These are phyloP conservation scores for Euzophera pinguis DNA, from an alignment of 2,888 invertebrate genomes.

Conservation along the genomic window DNA sequence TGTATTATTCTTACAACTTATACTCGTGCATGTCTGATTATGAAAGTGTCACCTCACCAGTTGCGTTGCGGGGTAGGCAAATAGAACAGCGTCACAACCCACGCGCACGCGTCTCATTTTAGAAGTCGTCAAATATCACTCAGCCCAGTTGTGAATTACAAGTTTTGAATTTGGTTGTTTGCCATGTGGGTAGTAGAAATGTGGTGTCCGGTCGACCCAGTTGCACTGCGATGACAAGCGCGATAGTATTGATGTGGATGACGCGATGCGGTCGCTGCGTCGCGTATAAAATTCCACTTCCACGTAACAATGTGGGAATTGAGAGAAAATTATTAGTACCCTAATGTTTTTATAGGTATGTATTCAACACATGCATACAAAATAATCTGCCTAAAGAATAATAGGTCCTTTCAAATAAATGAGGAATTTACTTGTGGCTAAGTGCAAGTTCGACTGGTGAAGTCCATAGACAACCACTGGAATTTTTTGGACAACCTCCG, in stretches of 20 bases:
- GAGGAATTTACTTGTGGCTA: no score
- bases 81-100: slow-evolving; percentile 34
- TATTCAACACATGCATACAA: no score
- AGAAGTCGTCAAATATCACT: slow-evolving; percentile 38
- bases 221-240: slow-evolving; percentile 55
- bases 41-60: slow-evolving; percentile 19
- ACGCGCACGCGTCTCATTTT: slow-evolving; percentile 40
- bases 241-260: slow-evolving; percentile 58
- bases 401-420: no score
- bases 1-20: no score
- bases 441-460: no score
- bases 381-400: no score
- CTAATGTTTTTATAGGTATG: no score
- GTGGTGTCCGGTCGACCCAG: slow-evolving; percentile 71
- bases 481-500: no score
- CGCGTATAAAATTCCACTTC: slow-evolving; percentile 21
- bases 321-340: slow-evolving; percentile 12
- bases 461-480: no score
- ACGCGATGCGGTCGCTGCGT: slow-evolving; percentile 35
- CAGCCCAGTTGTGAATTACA: slow-evolving; percentile 39
- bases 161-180: slow-evolving; percentile 42
- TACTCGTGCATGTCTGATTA: slow-evolving; percentile 9
- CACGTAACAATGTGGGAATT: slow-evolving; percentile 16
- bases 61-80: slow-evolving; percentile 17
- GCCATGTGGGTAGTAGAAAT: slow-evolving; percentile 44